Base-by-base conservation (phyloP, 2,797 vertebrate genomes). In the Galaxias olidus region DNA sequence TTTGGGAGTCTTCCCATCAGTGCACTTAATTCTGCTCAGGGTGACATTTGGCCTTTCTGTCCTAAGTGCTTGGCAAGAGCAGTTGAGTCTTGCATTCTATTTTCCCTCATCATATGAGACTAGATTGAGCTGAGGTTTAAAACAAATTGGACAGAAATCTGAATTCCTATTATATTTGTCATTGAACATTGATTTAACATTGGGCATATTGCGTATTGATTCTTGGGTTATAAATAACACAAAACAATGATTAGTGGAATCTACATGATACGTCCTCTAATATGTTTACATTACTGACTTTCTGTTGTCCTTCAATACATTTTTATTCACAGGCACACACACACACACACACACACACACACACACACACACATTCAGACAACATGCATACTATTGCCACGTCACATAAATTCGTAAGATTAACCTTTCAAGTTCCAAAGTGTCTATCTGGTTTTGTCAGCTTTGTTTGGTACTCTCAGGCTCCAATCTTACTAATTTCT, bases 391-490 rank as follows among this genome's bases (percentile, higher is more conserved):
- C 42, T 20, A 17, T 43, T 18, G 9, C 42, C 11, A 17, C 46
- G 43, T 18, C 42, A 48, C 40, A 15, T 11, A 20, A n/a, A n/a
- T 18, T 14, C 44, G 47, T 19, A 1, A 55, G 9, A 47, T 47
- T 10, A 10, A 47, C 13, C 45, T 47, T 8, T 47, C 2, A 1
- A 14, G 10, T 47, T 47, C 13, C 50, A 53, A 61, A 69, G 49
- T 51, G 57, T 73, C 59, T 72, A 71, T 54, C 47, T 78, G 76
- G 66, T 67, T 63, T 54, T 63, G 45, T 74, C n/a, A 74, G 69
- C 67, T 71, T 42, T 14, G 1, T 59, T 64, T 59, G 61, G 55
- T 61, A 1, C 68, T 52, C 12, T 51, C 12, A 0, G 4, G 61
- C 52, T 63, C 53, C n/a, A 12, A 17, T 61, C 53, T 19, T 52